A percentile compares a stretch with the other conserved stretches of the same genome.
phyloP scores from a whole-genome alignment of 2,113 vertebrate species.

The Tragelaphus strepsiceros region DNA sequence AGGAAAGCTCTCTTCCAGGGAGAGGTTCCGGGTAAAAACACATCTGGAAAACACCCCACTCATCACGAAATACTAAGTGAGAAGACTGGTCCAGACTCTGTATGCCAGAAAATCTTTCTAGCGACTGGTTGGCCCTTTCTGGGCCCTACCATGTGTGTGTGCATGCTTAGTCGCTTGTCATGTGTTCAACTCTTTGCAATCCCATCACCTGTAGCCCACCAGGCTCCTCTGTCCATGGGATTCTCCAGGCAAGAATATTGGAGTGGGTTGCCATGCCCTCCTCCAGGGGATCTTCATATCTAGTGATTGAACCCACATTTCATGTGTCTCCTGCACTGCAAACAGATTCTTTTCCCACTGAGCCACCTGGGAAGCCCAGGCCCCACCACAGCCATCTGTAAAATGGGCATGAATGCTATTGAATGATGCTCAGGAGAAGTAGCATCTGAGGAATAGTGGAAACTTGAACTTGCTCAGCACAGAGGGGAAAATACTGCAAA shows the following conservation, averaged over 20 bases:
- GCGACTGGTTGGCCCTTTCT: not conserved
- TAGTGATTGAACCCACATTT: not conserved
- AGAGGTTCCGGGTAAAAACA: not conserved
- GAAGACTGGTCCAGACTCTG: no score
- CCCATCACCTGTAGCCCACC: not conserved
- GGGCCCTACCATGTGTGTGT: not conserved
- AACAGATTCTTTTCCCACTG: not conserved
- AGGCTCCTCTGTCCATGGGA: not conserved
- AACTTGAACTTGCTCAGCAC: not conserved
- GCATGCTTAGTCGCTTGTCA: not conserved
- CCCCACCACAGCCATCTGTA: not conserved
- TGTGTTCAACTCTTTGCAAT: not conserved
- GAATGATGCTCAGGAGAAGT: fast-evolving
- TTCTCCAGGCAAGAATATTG: not conserved
- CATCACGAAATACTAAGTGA: not conserved
- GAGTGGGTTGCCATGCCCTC: not conserved
- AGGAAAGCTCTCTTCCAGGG: slow-evolving; percentile 59
- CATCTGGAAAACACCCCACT: slow-evolving; percentile 51
- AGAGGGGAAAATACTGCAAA: no score
- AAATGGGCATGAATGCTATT: fast-evolving
- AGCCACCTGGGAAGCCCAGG: not conserved
- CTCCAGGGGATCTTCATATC: not conserved
- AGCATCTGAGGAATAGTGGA: fast-evolving
- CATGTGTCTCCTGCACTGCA: not conserved
- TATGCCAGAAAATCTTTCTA: not conserved